Evolutionary conservation across 1,140 invertebrate species (phyloP), one percentile per base, ranked within the genome.

Genomic region (Pemphigus obesinymphae): DNA sequence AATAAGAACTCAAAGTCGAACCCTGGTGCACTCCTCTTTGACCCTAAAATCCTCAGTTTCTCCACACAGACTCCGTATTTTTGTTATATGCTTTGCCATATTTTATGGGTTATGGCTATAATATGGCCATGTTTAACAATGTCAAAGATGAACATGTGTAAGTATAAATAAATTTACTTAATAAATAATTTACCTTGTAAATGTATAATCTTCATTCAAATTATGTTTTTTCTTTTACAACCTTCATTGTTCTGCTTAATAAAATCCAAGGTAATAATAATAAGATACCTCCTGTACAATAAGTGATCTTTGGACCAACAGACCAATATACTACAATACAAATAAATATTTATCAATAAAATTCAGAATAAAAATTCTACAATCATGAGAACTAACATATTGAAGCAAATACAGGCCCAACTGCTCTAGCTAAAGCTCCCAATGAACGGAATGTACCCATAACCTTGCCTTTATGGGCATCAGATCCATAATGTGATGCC

Each of bases 391-490:
- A 86, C 85, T 87, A 86, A 93, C 92, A 89, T 84, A 93, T 89
- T 82, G 95, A 95, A 58, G 94, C 92, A n/a, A 96, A 85, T 68
- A 98, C 88, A 10, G 97, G 97, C 26, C 97, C 97, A 45, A 96
- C 86, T n/a, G 95, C 96, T 84, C 97, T 89, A 37, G 97, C 96
- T 26, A 99, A 88, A 13, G 97, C 95, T 23, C 97, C 97, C 23
- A 99, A 88, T 2, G 97, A 98, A 84, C 97, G 89, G 86, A 98
- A 96, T 83, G 96, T 95, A 7, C 97, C 97, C 84, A 98, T 92
- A 82, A 97, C 93, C 11, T 93, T 92, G 26, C 97, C 97, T 86
- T 98, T 97, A 86, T 97, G 94, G 85, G 93, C 91, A 78, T 90
- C 90, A 29, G 92, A 90, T 7, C 96, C 95, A 87, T 93, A 92